These are phyloP conservation scores for Anoplius nigerrimus DNA, from an alignment of 2,888 invertebrate genomes.

Conservation along the genomic window DNA sequence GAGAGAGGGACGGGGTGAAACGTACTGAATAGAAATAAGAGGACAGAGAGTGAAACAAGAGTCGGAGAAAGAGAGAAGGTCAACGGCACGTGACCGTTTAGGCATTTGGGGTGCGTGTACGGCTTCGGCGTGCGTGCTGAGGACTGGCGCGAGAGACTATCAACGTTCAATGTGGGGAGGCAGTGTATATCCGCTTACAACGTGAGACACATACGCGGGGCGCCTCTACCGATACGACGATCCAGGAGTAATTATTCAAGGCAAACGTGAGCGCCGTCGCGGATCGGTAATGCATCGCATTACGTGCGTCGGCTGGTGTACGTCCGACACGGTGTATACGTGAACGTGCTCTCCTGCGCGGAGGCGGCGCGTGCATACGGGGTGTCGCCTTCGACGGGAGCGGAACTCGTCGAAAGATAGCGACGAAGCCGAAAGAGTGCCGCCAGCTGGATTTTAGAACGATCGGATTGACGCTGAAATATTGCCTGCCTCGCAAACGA, in stretches of 20 bases:
- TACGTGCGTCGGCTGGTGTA: conserved; percentile 29
- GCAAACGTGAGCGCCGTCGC: conserved; percentile 52
- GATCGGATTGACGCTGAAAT: too few relatives aligned
- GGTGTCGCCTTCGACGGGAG: conserved; percentile 14
- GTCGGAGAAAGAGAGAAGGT: not conserved
- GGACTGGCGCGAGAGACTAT: conserved; percentile 17
- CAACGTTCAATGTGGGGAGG: conserved; percentile 46
- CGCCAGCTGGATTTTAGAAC: too few relatives aligned
- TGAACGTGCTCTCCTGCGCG: too few relatives aligned
- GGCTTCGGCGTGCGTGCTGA: not conserved
- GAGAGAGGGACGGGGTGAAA: conserved; percentile 14
- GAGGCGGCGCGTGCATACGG: conserved; percentile 14
- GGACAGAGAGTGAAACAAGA: not conserved
- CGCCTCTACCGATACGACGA: conserved; percentile 38
- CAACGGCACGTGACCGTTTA: conserved; percentile 23
- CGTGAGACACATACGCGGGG: conserved; percentile 22
- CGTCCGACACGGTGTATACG: conserved; percentile 15
- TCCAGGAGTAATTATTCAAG: conserved; percentile 57
- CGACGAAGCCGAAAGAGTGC: too few relatives aligned
- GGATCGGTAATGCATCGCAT: conserved; percentile 52
- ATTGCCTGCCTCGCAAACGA: too few relatives aligned
- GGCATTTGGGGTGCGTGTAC: conserved; percentile 38
- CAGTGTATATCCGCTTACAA: conserved; percentile 35
- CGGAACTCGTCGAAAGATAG: conserved; percentile 6
- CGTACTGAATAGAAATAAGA: too few relatives aligned